phyloP scores from a whole-genome alignment of 2,113 vertebrate species.

The Callipepla californica region DNA sequence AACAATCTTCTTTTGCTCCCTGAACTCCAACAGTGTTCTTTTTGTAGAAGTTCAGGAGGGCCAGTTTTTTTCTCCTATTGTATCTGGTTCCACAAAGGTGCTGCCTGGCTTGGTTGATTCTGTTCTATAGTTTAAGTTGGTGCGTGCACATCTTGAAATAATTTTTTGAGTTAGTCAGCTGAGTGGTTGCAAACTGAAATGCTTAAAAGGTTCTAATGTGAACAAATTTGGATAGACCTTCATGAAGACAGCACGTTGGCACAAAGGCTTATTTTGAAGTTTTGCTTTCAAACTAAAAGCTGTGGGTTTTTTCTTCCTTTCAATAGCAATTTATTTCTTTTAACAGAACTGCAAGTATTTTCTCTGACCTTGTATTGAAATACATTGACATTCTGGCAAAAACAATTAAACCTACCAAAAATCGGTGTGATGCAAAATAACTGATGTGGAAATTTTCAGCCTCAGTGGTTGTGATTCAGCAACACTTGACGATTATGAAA shows the following conservation, averaged over 20 bases:
- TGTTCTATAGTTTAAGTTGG: background rate
- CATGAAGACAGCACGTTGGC: background rate
- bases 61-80: background rate
- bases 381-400: slow-evolving; percentile 8
- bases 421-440: background rate
- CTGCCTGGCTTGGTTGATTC: background rate
- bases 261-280: background rate
- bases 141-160: background rate
- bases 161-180: background rate
- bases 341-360: background rate
- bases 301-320: background rate
- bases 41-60: background rate
- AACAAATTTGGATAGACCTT: background rate
- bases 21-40: background rate
- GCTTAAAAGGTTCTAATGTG: background rate
- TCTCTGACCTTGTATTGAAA: background rate
- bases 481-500: slow-evolving; percentile 7
- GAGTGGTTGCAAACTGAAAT: background rate
- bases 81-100: background rate
- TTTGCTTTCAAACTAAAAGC: background rate
- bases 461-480: background rate
- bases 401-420: slow-evolving; percentile 7
- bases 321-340: background rate
- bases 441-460: slow-evolving; percentile 7
- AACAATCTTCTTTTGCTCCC: background rate